Percentiles rank a stretch among this genome's conserved stretches.
Evolutionary conservation across 2,888 invertebrate species (phyloP).

Genomic region (Scaptomyza caliginosa): DNA sequence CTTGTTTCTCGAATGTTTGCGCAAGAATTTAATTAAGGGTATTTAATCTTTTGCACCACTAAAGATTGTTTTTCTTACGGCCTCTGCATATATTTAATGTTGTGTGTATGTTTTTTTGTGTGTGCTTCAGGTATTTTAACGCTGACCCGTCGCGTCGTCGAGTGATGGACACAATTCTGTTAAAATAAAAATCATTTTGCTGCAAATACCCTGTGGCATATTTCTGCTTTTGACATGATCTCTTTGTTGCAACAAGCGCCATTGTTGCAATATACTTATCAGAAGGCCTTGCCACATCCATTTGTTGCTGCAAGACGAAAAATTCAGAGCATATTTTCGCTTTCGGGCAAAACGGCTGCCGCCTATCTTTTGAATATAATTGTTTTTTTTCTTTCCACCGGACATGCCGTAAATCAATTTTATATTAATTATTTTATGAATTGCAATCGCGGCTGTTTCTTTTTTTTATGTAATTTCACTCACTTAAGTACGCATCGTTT

Average conservation of each 20-base stretch:
- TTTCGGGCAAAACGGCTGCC: slow-evolving; percentile 32
- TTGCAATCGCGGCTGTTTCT: slow-evolving; percentile 53
- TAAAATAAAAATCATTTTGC: slow-evolving; percentile 71
- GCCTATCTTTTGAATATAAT: slow-evolving; percentile 9
- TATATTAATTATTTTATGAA: slow-evolving; percentile 79
- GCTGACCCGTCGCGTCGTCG: slow-evolving; percentile 8
- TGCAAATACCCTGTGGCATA: slow-evolving; percentile 68
- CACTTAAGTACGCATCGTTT: slow-evolving; percentile 73
- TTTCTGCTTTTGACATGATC: slow-evolving; percentile 62
- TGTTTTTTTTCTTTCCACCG: slow-evolving; percentile 18
- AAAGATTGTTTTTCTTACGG: not conserved
- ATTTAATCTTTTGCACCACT: not conserved
- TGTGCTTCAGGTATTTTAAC: slow-evolving; percentile 20
- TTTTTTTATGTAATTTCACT: slow-evolving; percentile 35
- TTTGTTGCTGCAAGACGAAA: slow-evolving; percentile 48
- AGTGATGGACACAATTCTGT: slow-evolving; percentile 41
- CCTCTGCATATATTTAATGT: not conserved
- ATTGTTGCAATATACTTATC: slow-evolving; percentile 4
- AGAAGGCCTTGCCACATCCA: slow-evolving; percentile 29
- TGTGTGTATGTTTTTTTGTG: not conserved
- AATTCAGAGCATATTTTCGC: slow-evolving; percentile 60
- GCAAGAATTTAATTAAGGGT: slow-evolving; percentile 2
- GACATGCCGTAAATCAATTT: slow-evolving; percentile 75
- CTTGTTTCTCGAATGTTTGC: not conserved
- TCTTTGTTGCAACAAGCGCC: slow-evolving; percentile 12